Evolutionary conservation across 2,113 vertebrate species (phyloP).

Genomic region (Eudorcas thomsonii): DNA sequence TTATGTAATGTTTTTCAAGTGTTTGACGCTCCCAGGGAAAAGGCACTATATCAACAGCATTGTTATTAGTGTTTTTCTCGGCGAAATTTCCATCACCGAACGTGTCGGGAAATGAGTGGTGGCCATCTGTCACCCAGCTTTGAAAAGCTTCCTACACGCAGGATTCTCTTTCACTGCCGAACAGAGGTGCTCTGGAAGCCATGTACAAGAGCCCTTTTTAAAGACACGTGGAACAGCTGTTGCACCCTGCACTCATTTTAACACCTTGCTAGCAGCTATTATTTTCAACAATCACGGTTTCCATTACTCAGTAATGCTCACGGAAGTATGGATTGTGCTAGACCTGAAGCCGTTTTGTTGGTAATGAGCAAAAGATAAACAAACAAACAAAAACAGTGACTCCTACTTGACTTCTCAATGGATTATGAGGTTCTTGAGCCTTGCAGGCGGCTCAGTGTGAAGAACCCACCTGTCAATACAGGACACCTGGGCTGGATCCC

Average conservation of each 20-base stretch:
- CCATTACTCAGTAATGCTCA: background rate
- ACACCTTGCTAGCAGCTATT: background rate
- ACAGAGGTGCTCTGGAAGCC: background rate
- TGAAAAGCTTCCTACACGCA: background rate
- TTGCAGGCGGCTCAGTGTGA: background rate
- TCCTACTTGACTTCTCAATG: fast-evolving
- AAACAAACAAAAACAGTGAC: fast-evolving
- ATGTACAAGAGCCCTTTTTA: background rate
- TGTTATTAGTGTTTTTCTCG: background rate
- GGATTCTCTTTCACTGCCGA: background rate
- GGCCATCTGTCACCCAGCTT: conserved; percentile 14
- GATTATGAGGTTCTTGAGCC: background rate
- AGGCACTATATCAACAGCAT: background rate
- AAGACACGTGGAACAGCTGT: background rate
- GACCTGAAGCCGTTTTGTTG: fast-evolving
- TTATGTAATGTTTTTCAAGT: background rate
- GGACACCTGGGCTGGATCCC: background rate
- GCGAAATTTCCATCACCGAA: background rate
- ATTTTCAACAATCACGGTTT: background rate
- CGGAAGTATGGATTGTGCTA: background rate
- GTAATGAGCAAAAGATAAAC: background rate
- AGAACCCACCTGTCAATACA: background rate
- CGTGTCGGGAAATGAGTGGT: background rate
- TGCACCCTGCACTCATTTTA: background rate
- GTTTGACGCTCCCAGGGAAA: background rate